Base-by-base conservation (phyloP, 2,113 vertebrate genomes). In the Piprites chloris region DNA sequence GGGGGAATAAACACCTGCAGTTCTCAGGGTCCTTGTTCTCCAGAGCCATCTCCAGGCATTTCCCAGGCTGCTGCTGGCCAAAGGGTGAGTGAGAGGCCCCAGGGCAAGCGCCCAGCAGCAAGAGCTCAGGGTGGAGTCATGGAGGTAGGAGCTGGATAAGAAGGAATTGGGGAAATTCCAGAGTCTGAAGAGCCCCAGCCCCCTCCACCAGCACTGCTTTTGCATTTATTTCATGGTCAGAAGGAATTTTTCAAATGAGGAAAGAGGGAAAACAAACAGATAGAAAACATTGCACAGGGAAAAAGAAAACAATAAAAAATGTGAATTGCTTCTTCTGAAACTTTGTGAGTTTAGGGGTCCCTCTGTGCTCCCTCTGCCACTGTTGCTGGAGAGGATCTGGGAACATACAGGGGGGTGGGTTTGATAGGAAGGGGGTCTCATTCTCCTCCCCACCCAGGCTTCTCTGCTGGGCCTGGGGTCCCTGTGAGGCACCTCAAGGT, bases 141-240 rank as follows among this genome's bases (percentile, higher is more conserved):
- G 2, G 55, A 85, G 72, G 73, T 23, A 37, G 79, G 59, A 72
- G 42, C 14, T 47, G 62, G 32, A 56, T 63, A 83, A 95, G 53
- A 72, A 93, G 76, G 75, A 94, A 84, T 88, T 80, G 58, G 1
- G 18, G 92, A 77, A 46, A 90, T 88, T 50, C 69, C 72, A 11
- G 56, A 22, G 20, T n/a, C 7, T 7, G 5, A 24, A 28, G 33
- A 93, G 11, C 66, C 50, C 41, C 58, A 71, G 26, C 12, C 53
- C 39, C 33, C 35, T 26, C 63, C 0, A 0, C 18, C 15, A 8
- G 21, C 14, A 46, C 39, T 30, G 21, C 20, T 58, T 69, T 52
- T 30, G 19, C 19, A 12, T 80, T 44, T 69, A n/a, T 65, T 76
- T 68, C n/a, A 11, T 5, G 9, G 13, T 37, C 14, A 86, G 84